Conservation (phyloP, 2,113 vertebrate genomes). For the Actinemys pallida region DNA sequence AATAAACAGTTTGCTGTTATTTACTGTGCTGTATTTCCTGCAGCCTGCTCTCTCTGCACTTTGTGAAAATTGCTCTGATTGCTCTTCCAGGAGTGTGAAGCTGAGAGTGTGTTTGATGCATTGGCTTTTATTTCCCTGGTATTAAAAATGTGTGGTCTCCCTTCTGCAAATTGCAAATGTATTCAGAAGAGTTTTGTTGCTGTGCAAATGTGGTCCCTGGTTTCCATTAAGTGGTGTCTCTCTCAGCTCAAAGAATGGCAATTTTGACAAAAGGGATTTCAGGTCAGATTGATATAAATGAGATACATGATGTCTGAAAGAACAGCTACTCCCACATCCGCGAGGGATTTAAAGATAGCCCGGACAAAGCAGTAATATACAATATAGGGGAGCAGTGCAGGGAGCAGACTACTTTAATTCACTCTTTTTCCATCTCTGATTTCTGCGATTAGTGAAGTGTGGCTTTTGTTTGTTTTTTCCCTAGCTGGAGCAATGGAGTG, state of each 20-base stretch:
- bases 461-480: neutral
- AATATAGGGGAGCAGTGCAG: neutral
- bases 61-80: neutral
- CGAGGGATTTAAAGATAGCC: neutral
- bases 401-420: neutral
- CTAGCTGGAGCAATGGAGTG: accelerated
- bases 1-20: neutral
- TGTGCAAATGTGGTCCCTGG: neutral
- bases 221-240: neutral
- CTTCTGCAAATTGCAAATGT: neutral
- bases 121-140: neutral
- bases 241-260: neutral
- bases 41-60: neutral
- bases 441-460: neutral
- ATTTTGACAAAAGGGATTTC: neutral
- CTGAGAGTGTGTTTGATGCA: neutral
- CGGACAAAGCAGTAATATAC: neutral
- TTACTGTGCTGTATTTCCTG: neutral
- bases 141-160: accelerated
- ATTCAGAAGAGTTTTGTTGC: neutral
- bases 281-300: neutral
- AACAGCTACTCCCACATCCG: neutral
- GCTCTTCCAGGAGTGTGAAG: accelerated
- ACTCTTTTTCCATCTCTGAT: neutral
- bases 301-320: neutral